phyloP scores from a whole-genome alignment of 2,113 vertebrate genomes.

The Crotalus helleri region DNA sequence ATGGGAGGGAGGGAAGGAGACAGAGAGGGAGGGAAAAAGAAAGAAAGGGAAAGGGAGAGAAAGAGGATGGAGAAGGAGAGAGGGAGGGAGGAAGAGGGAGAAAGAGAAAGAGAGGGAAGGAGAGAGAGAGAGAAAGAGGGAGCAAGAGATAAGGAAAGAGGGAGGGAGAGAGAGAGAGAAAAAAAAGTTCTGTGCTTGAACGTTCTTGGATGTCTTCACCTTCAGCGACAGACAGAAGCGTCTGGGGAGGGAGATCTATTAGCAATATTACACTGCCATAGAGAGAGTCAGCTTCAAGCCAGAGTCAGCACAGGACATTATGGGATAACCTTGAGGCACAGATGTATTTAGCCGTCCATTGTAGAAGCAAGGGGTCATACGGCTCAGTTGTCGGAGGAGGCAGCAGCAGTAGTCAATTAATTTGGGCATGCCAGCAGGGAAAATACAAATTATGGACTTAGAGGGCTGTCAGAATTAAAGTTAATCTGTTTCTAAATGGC shows the following conservation, averaged over 20 bases:
- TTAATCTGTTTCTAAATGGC: slow-evolving; percentile 59
- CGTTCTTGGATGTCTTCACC: not conserved
- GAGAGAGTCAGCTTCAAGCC: slow-evolving; percentile 7
- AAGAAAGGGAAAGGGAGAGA: no score
- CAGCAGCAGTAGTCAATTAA: slow-evolving; percentile 53
- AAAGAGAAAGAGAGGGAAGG: no score
- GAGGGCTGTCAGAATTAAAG: slow-evolving; percentile 60
- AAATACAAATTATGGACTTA: slow-evolving; percentile 49
- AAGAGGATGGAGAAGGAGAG: no score
- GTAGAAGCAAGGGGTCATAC: slow-evolving; percentile 50
- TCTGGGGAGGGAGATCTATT: not conserved
- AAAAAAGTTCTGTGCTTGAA: not conserved
- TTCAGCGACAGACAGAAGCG: not conserved
- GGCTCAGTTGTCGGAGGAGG: slow-evolving; percentile 21
- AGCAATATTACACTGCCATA: not conserved
- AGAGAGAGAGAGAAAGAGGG: no score
- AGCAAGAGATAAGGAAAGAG: accelerated
- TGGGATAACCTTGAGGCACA: not conserved
- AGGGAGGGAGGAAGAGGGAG: no score
- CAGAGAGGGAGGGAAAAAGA: no score
- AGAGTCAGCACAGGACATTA: not conserved
- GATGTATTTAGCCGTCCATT: slow-evolving; percentile 17
- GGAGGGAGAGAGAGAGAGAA: not conserved
- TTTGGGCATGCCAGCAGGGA: slow-evolving; percentile 53
- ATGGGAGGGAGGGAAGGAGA: no score